Conservation (phyloP, 1,140 invertebrate genomes). For the Meloidogyne chitwoodi region DNA sequence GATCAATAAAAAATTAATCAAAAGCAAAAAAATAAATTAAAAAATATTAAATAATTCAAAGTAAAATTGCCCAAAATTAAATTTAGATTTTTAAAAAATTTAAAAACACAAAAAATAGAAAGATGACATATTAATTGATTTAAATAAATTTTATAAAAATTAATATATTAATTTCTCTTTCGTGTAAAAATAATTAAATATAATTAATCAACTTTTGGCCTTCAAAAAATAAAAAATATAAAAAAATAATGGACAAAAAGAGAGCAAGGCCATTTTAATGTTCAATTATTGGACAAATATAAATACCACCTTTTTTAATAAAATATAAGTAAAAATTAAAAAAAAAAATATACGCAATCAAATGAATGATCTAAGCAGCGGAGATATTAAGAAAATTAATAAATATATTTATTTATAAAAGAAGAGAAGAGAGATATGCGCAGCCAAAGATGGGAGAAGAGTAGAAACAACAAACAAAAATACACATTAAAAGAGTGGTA, state of each 20-base stretch:
- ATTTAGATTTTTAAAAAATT: too few species aligned
- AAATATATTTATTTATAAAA: too few species aligned
- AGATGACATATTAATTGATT: too few species aligned
- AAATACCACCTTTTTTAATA: background rate
- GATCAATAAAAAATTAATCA: background rate
- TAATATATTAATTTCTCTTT: too few species aligned
- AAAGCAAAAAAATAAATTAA: too few species aligned
- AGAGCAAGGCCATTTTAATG: background rate
- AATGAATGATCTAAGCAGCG: background rate
- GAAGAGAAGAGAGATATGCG: background rate
- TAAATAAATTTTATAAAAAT: too few species aligned
- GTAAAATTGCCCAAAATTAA: too few species aligned
- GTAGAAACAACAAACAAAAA: background rate
- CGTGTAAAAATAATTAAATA: background rate
- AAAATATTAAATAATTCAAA: too few species aligned
- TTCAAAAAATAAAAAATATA: background rate
- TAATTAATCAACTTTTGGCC: background rate
- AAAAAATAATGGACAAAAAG: background rate
- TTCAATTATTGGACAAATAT: background rate
- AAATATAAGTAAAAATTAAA: background rate
- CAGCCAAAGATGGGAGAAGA: background rate
- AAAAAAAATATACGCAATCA: background rate
- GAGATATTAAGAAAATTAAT: too few species aligned
- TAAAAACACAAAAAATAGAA: too few species aligned
- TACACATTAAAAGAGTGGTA: background rate